These are phyloP conservation scores for Jacana jacana DNA, from an alignment of 2,113 vertebrate species.

Conservation along the genomic window DNA sequence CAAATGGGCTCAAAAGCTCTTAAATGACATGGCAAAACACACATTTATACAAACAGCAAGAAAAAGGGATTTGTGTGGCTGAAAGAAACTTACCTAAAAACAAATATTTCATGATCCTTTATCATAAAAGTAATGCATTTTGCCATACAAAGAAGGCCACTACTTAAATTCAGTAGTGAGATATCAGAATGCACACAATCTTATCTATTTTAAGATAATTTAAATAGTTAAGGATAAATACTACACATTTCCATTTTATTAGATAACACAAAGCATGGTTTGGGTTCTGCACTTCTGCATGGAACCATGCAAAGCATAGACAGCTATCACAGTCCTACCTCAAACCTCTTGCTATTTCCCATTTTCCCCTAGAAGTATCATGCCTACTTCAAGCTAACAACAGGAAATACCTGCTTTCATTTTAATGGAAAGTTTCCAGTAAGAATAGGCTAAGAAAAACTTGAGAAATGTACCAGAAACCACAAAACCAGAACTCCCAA, in stretches of 20 bases:
- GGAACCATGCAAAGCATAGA: background rate
- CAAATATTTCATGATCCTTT: background rate
- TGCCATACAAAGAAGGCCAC: background rate
- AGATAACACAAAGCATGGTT: background rate
- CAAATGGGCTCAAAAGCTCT: background rate
- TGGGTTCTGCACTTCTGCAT: background rate
- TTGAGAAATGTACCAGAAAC: background rate
- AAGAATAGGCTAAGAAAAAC: background rate
- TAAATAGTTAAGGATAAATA: background rate
- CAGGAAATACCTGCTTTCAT: background rate
- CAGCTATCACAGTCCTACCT: background rate
- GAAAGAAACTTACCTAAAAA: background rate
- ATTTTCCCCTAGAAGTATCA: background rate
- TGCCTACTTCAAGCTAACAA: background rate
- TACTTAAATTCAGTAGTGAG: background rate
- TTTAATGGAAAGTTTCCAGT: background rate
- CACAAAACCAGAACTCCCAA: background rate
- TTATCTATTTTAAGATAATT: background rate
- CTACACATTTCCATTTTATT: background rate
- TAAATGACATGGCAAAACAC: background rate
- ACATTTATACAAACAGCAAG: background rate
- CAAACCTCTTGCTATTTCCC: background rate
- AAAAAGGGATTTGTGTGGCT: background rate
- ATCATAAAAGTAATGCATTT: background rate
- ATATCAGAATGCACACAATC: background rate